Percentiles rank a stretch among this genome's conserved stretches.
phyloP scores from a whole-genome alignment of 2,888 invertebrate genomes.

The Ennomos erosarius region DNA sequence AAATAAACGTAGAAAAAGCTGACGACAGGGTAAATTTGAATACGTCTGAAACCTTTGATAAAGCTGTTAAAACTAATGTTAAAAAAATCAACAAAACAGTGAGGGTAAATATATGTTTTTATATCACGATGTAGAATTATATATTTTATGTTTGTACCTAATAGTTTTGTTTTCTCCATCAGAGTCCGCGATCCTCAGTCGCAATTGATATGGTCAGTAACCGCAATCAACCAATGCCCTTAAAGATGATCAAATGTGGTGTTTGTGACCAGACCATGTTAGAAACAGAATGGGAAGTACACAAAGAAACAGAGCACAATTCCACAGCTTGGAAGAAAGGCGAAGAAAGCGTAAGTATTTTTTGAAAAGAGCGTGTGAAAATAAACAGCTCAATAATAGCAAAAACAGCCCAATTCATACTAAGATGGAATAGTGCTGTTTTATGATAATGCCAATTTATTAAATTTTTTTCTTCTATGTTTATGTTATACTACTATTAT shows the following conservation, averaged over 20 bases:
- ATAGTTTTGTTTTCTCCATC: conserved; percentile 9
- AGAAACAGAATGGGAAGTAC: conserved; percentile 54
- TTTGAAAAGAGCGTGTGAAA: no score
- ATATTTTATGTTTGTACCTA: no score
- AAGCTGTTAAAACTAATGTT: background rate
- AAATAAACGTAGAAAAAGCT: background rate
- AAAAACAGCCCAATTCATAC: no score
- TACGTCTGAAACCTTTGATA: background rate
- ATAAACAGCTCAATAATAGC: no score
- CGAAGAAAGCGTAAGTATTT: conserved; percentile 54
- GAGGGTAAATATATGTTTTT: background rate
- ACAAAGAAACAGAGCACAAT: conserved; percentile 52
- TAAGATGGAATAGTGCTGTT: no score
- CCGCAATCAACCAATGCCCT: conserved; percentile 1
- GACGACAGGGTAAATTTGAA: background rate
- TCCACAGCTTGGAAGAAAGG: conserved; percentile 56
- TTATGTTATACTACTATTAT: no score
- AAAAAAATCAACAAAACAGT: background rate
- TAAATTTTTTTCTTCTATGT: no score
- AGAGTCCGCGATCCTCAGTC: conserved; percentile 29
- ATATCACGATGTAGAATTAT: background rate
- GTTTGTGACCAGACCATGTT: conserved; percentile 49
- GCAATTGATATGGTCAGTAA: conserved; percentile 4
- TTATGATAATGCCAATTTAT: no score
- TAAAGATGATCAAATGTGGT: conserved; percentile 54